Base-by-base conservation (phyloP, 2,888 invertebrate species). In the Aethes cnicana region DNA sequence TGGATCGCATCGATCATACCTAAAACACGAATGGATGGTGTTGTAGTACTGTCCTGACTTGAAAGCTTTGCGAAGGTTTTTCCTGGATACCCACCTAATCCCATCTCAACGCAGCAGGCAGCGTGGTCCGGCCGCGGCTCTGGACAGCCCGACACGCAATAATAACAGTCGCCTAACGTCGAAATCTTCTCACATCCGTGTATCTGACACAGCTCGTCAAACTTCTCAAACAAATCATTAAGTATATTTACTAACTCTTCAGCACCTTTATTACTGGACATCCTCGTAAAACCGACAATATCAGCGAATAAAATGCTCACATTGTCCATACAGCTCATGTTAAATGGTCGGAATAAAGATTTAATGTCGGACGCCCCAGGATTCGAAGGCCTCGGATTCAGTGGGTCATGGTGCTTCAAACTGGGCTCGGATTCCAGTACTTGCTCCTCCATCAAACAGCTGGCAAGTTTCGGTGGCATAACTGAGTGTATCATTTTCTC, bases 401-500 rank as follows among this genome's bases (percentile, higher is more conserved):
- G 66, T 28, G 82, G 74, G 63, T 83, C 74, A 54, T 85, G 79
- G 17, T 73, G 68, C 68, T 92, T 91, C 62, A 92, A 81, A 62
- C 90, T 85, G 56, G 91, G 91, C 49, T 92, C 90, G 16, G 84
- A 74, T 57, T 92, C 92, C 46, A 92, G 83, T 55, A 93, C 91
- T 67, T 94, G 92, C 70, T 96, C 95, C 57, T 94, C 93, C 90
- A 96, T 92, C 44, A 96, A 77, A 94, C 95, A 96, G 62, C 94
- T 92, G 2, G 97, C 97, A 1, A 98, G 95, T 72, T 95, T 95
- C 0, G 97, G 97, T 5, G 98, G 98, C 98, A 98, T 98, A 53
- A 99, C 96, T 16, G 98, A 98, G 76, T 96, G 96, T 65, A 97
- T 98, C 98, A 98, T 98, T 78, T 97, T 97, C 78, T 98, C 97